These are phyloP conservation scores for Pegoplata infirma DNA, from an alignment of 2,888 invertebrate genomes.

Conservation along the genomic window DNA sequence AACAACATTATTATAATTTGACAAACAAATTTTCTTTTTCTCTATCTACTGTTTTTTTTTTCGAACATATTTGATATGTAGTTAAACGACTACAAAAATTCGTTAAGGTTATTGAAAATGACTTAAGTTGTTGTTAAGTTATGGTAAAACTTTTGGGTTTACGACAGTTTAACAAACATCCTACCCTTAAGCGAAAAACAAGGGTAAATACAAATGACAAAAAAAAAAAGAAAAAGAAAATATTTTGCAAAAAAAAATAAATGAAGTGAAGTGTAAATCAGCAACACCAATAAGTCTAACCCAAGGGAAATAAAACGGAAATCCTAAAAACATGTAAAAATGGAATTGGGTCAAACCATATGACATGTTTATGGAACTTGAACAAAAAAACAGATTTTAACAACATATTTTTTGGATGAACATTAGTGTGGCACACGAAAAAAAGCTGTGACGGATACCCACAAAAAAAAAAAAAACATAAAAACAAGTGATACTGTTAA, in stretches of 20 bases:
- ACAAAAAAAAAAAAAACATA: not conserved
- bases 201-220: not conserved
- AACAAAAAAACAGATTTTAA: not conserved
- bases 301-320: not conserved
- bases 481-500: not conserved
- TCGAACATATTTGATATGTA: not conserved
- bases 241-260: no score
- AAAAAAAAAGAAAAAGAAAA: not conserved
- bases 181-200: not conserved
- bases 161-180: not conserved
- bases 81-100: not conserved
- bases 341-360: constrained; percentile 8
- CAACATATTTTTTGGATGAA: no score
- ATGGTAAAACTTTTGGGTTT: constrained; percentile 15
- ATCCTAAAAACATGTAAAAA: not conserved
- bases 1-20: constrained; percentile 5
- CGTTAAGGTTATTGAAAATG: constrained; percentile 26
- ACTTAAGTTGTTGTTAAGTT: constrained; percentile 13
- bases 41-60: not conserved
- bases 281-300: constrained; percentile 8
- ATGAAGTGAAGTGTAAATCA: constrained; percentile 4
- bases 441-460: no score
- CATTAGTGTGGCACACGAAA: no score
- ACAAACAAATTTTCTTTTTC: not conserved
- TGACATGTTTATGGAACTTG: constrained; percentile 1